Evolutionary conservation across 2,797 vertebrate genomes (phyloP).

Genomic region (Pangasius djambal): DNA sequence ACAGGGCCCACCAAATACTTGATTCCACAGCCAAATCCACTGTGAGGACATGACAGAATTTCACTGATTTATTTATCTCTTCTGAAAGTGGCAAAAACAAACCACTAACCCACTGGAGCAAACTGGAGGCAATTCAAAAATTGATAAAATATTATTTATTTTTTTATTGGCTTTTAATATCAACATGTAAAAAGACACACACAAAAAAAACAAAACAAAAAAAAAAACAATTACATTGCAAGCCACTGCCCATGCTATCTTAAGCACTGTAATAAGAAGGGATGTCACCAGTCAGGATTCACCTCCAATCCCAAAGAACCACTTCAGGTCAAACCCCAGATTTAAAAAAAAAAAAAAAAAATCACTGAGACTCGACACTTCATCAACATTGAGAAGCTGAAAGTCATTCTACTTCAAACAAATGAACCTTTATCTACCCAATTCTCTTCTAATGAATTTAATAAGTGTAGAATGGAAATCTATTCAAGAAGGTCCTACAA

Average conservation of each 20-base stretch:
- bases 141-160: conserved; percentile 85
- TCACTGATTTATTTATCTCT: conserved; percentile 33
- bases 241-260: conserved; percentile 80
- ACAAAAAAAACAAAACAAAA: conserved; percentile 58
- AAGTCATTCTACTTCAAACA: conserved; percentile 34
- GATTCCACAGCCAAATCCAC: conserved; percentile 31
- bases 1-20: conserved; percentile 70
- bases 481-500: conserved; percentile 33
- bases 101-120: conserved; percentile 73
- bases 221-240: conserved; percentile 81
- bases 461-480: conserved; percentile 31
- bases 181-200: conserved; percentile 78
- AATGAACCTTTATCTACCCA: conserved; percentile 36
- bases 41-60: conserved; percentile 35
- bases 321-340: conserved; percentile 26
- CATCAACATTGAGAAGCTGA: conserved; percentile 29
- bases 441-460: conserved; percentile 33
- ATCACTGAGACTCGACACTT: conserved; percentile 63
- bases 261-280: conserved; percentile 72
- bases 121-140: conserved; percentile 79
- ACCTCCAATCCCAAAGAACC: conserved; percentile 55
- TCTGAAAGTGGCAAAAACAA: conserved; percentile 63
- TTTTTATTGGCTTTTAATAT: conserved; percentile 84
- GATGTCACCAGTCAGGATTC: conserved; percentile 68
- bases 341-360: conserved; percentile 33